A percentile compares a stretch with the other conserved stretches of the same genome.
Conservation (phyloP, 2,797 vertebrate species). For the Ctenopoma kingsleyae region DNA sequence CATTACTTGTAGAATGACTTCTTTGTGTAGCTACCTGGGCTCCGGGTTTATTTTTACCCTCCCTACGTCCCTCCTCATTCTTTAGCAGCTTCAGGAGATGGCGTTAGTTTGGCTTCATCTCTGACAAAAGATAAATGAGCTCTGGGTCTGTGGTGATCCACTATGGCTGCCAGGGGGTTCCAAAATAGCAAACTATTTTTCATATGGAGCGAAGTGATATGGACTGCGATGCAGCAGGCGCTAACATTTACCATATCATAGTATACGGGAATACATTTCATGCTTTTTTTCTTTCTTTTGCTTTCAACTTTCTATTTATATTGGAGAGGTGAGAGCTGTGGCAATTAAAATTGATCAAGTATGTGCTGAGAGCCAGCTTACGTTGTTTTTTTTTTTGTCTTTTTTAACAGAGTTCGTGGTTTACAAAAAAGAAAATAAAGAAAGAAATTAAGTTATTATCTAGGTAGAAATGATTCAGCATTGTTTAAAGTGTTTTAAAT, state of each 20-base stretch:
- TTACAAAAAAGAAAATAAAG: slow-evolving; percentile 23
- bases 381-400: slow-evolving; percentile 17
- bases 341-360: slow-evolving; percentile 72
- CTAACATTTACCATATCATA: slow-evolving; percentile 90
- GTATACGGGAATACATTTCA: slow-evolving; percentile 90
- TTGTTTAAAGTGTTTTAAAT: slow-evolving; percentile 45
- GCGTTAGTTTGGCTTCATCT: slow-evolving; percentile 97
- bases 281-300: slow-evolving; percentile 82
- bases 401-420: slow-evolving; percentile 31
- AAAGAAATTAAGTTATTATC: slow-evolving; percentile 47
- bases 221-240: slow-evolving; percentile 96
- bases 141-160: slow-evolving; percentile 96
- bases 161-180: slow-evolving; percentile 99
- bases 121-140: slow-evolving; percentile 99
- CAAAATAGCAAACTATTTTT: slow-evolving; percentile 99
- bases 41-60: slow-evolving; percentile 95
- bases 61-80: slow-evolving; percentile 92
- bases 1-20: slow-evolving; percentile 90
- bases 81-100: slow-evolving; percentile 96
- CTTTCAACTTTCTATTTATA: slow-evolving; percentile 78
- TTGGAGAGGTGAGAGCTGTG: slow-evolving; percentile 57
- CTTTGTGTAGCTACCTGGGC: slow-evolving; percentile 89
- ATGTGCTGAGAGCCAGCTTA: slow-evolving; percentile 30
- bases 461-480: slow-evolving; percentile 54
- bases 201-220: slow-evolving; percentile 97